A percentile compares a stretch with the other conserved stretches of the same genome.
phyloP scores from a whole-genome alignment of 2,797 vertebrate species.

The Syngnathus acus region DNA sequence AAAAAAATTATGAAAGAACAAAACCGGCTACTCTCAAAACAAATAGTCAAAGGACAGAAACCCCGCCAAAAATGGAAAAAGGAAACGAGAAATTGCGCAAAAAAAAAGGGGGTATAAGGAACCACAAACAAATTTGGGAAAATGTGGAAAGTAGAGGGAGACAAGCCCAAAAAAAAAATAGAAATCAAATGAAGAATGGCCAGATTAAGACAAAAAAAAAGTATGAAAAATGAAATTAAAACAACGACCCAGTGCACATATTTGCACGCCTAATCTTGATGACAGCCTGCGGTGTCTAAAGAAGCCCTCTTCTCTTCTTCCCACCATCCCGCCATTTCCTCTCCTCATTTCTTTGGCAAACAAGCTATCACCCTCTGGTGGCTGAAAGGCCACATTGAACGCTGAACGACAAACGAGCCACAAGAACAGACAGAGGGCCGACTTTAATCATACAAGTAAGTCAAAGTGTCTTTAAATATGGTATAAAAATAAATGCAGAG shows the following conservation, averaged over 20 bases:
- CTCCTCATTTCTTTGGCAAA: neutral
- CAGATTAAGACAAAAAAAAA: neutral
- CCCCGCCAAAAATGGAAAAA: neutral
- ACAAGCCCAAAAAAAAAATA: neutral
- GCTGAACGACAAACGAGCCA: neutral
- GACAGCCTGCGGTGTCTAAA: neutral
- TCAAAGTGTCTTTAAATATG: conserved; percentile 97
- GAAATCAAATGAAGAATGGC: neutral
- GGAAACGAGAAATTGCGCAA: no score
- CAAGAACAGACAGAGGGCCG: conserved; percentile 78
- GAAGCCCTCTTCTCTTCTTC: neutral
- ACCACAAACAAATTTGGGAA: no score
- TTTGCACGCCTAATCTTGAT: neutral
- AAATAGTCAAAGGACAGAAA: neutral
- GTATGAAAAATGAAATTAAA: neutral
- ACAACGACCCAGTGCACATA: neutral
- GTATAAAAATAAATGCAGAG: conserved; percentile 99
- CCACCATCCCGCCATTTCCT: neutral
- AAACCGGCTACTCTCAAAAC: no score
- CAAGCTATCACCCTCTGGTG: neutral
- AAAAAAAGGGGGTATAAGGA: no score
- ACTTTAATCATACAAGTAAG: conserved; percentile 88
- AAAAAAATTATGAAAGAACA: no score
- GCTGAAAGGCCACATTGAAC: neutral
- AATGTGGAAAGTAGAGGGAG: no score